Evolutionary conservation across 2,797 vertebrate species (phyloP), one percentile per base, ranked within the genome.

Genomic region (Syndactyla subalaris): DNA sequence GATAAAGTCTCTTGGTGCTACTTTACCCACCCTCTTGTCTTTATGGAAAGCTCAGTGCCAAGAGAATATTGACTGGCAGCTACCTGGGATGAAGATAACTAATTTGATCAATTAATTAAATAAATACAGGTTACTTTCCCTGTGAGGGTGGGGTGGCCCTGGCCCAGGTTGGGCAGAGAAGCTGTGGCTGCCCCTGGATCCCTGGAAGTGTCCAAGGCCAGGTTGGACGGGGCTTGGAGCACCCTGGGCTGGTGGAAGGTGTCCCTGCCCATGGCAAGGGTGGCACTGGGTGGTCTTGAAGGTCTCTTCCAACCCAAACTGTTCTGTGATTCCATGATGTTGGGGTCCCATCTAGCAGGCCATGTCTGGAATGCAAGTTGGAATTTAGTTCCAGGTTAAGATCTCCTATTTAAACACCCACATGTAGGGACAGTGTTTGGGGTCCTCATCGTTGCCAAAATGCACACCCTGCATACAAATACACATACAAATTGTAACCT

Each of bases 171-270:
- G 27, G 1, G 16, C 57, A 58, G 51, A 51, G 20, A 3, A 71
- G 24, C n/a, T 52, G 45, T 52, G 51, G 51, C 29, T 58, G 51
- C 10, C 17, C 24, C 65, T 46, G 46, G 22, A 77, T 30, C n/a
- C 38, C 51, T 83, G 58, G 5, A 5, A 71, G 3, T 34, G 24
- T 2, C 29, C 72, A 58, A 77, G 17, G n/a, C n/a, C n/a, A 39
- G 43, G 23, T 0, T 57, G 6, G 32, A 17, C 0, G 0, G 10
- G 48, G 26, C 8, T 75, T 43, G 49, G 20, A 65, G 5, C 2
- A 22, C 0, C 14, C 21, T 27, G 58, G 58, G 3, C 2, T 0
- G 6, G 6, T 7, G n/a, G n/a, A 71, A 77, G 1, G 21, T 65
- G 30, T 24, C 41, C 41, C 41, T 45, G 62, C 10, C 30, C 21